Evolutionary conservation across 1,140 invertebrate species (phyloP), one percentile per base, ranked within the genome.

Genomic region (Harlomillsia oculata): DNA sequence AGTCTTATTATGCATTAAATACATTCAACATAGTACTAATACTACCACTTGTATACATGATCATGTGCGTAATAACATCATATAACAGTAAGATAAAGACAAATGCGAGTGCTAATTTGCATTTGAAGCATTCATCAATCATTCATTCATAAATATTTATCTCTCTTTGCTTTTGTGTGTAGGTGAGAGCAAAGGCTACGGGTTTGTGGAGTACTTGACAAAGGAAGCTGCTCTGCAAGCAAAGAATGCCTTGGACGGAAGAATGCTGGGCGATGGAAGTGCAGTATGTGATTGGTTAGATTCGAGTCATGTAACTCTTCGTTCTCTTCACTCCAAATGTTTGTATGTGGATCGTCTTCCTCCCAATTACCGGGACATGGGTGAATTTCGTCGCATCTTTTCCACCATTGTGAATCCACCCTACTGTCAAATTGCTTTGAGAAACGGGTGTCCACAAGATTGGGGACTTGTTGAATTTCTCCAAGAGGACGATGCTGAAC

Each of bases 401-500:
- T 75, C 74, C 56, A 66, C 66, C 32, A 68, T 75, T 25, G 71
- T 73, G 13, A 78, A 73, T 56, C 78, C 78, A 21, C 72, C 78
- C 1, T 80, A 79, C 66, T 80, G 78, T 65, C 78, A 79, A 77
- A 77, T 80, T 66, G 76, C 77, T n/a, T 69, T 77, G 63, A 74
- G 74, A 56, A 76, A 78, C 56, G 75, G 76, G 6, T 73, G 73
- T 46, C 74, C 76, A 3, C 71, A 77, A 48, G 76, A 78, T 44
- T 79, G 76, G 76, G 78, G 76, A 45, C 71, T 80, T 14, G 74
- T 80, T 3, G 78, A 80, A 63, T 80, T 75, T 55, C 70, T 68
- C 13, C 68, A 68, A 21, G 64, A 70, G 26, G 72, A 75, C 32
- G 76, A 78, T 53, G 77, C 78, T 4, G 77, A 80, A 64, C 67